A percentile compares a stretch with the other conserved stretches of the same genome.
Evolutionary conservation across 2,888 invertebrate genomes (phyloP).

Genomic region (Merodon equestris): DNA sequence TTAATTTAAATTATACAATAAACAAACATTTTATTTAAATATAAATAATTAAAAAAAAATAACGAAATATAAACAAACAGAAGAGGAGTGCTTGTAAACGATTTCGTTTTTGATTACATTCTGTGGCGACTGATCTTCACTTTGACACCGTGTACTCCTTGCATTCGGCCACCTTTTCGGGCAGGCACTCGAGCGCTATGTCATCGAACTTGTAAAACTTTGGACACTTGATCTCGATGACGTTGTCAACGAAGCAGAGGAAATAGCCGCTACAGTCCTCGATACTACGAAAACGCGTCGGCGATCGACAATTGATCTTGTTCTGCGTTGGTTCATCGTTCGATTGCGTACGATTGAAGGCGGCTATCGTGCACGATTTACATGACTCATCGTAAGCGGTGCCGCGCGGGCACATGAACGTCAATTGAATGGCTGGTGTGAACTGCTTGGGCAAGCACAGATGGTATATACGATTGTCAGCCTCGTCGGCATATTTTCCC

Average conservation of each 20-base stretch:
- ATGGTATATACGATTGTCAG: slow-evolving; percentile 65
- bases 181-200: slow-evolving; percentile 62
- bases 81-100: slow-evolving; percentile 15
- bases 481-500: slow-evolving; percentile 65
- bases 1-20: slow-evolving; percentile 8
- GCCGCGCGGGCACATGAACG: slow-evolving; percentile 56
- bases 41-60: slow-evolving; percentile 29
- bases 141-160: slow-evolving; percentile 24
- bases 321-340: slow-evolving; percentile 1
- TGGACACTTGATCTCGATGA: slow-evolving; percentile 69
- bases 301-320: slow-evolving; percentile 51
- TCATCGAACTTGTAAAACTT: slow-evolving; percentile 69
- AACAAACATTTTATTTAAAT: slow-evolving; percentile 27
- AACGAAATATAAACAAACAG: slow-evolving; percentile 27
- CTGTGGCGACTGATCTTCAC: background rate
- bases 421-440: slow-evolving; percentile 57
- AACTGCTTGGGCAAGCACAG: slow-evolving; percentile 59
- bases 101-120: background rate
- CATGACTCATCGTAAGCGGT: slow-evolving; percentile 59
- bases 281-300: slow-evolving; percentile 64
- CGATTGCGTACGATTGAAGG: slow-evolving; percentile 46
- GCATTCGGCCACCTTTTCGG: slow-evolving; percentile 63
- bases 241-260: slow-evolving; percentile 65
- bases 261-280: slow-evolving; percentile 65
- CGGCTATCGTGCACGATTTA: slow-evolving; percentile 51